Conservation (phyloP, 64 coral and sea anemone species). For the Stylophora pistillata region DNA sequence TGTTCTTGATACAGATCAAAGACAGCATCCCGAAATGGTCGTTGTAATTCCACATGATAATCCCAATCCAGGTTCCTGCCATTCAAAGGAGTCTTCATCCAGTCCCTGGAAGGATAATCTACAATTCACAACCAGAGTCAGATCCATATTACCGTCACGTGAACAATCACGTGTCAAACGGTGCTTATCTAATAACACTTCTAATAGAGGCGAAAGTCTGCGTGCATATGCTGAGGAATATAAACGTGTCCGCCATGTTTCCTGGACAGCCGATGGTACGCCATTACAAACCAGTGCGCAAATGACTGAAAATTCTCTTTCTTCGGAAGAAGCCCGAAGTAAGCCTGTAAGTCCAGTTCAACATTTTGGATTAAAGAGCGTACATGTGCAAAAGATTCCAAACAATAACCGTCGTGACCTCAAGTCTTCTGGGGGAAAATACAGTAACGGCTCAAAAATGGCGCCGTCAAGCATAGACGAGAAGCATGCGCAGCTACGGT, state of each 20-base stretch:
- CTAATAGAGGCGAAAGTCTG: neutral
- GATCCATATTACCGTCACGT: neutral
- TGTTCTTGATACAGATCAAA: neutral
- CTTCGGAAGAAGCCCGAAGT: neutral
- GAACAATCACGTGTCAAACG: neutral
- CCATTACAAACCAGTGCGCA: neutral
- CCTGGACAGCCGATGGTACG: neutral
- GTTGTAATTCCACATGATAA: neutral
- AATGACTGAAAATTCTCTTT: neutral
- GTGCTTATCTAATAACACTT: neutral
- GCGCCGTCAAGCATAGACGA: neutral
- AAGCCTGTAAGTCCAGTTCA: neutral
- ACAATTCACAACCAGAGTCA: neutral
- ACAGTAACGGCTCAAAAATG: neutral
- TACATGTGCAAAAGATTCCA: neutral
- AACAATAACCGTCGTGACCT: neutral
- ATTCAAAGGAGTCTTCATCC: neutral
- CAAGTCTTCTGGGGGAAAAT: neutral
- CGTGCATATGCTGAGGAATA: neutral
- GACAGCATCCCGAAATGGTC: constrained; percentile 20
- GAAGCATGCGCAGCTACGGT: neutral
- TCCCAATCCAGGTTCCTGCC: neutral
- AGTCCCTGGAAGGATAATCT: neutral
- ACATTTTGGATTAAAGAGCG: neutral
- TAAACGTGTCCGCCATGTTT: neutral